Evolutionary conservation across 2,797 vertebrate genomes (phyloP).

Genomic region (Gambusia yucatana): DNA sequence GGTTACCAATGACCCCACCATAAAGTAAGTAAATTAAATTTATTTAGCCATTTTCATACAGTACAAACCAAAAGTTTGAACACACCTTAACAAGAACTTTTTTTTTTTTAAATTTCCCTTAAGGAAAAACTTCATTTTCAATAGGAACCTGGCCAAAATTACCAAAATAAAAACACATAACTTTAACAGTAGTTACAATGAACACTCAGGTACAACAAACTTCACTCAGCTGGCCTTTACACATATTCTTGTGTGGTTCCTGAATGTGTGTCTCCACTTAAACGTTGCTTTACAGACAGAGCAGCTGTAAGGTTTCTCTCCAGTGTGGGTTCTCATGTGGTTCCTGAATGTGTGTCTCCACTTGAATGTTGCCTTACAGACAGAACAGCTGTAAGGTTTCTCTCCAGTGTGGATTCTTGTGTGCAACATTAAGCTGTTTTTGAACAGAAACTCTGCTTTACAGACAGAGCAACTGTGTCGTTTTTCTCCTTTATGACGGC

Average conservation of each 20-base stretch:
- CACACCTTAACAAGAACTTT: too few relatives aligned
- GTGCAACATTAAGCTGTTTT: neutral
- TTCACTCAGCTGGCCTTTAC: too few relatives aligned
- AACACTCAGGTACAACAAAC: too few relatives aligned
- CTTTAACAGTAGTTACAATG: too few relatives aligned
- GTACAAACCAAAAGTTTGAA: too few relatives aligned
- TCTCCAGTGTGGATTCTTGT: conserved; percentile 4
- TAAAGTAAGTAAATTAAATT: too few relatives aligned
- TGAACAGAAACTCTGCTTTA: neutral
- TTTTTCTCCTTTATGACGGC: neutral
- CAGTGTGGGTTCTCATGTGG: conserved; percentile 14
- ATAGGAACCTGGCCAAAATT: too few relatives aligned
- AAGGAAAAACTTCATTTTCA: too few relatives aligned
- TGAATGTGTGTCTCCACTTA: neutral
- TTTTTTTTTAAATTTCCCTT: too few relatives aligned
- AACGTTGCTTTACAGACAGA: neutral
- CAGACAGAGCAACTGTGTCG: neutral
- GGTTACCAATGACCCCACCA: neutral
- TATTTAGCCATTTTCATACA: neutral
- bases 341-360: conserved; percentile 1
- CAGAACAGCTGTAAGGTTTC: neutral
- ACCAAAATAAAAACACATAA: too few relatives aligned
- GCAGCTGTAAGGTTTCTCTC: neutral
- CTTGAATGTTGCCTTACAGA: conserved; percentile 2
- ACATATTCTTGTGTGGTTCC: neutral